Evolutionary conservation across 2,888 invertebrate species (phyloP).

Genomic region (Leptopilina syphax): DNA sequence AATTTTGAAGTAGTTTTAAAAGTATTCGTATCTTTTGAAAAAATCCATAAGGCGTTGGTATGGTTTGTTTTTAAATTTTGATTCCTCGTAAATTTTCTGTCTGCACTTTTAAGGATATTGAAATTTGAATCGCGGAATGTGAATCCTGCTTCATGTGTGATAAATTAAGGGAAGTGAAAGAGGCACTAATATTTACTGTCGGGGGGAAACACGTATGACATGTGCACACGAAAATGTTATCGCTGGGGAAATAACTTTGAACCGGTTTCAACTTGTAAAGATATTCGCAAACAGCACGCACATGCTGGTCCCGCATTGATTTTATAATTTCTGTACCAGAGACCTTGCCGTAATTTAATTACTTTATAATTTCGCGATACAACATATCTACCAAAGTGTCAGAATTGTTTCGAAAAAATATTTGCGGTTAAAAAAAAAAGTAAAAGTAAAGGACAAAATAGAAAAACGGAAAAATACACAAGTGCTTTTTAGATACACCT

Average conservation of each 20-base stretch:
- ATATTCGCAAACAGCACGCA: constrained; percentile 49
- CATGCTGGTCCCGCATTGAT: constrained; percentile 42
- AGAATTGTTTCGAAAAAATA: no score
- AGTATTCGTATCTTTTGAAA: no score
- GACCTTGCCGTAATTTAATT: not conserved
- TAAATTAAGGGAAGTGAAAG: not conserved
- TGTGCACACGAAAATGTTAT: constrained; percentile 51
- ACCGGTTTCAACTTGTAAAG: constrained; percentile 41
- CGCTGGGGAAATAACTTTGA: constrained; percentile 51
- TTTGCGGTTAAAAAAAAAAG: no score
- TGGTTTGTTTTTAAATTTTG: not conserved
- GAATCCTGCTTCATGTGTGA: constrained; percentile 32
- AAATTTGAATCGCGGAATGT: constrained; percentile 38
- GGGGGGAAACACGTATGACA: constrained; percentile 19
- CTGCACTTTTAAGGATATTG: not conserved
- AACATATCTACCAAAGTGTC: not conserved
- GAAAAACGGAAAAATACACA: not conserved
- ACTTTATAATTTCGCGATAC: not conserved
- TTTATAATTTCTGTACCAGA: constrained; percentile 6
- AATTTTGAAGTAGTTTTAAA: no score
- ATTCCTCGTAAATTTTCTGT: not conserved
- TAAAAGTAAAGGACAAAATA: not conserved
- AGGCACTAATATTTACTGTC: constrained; percentile 14
- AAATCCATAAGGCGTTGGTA: no score
- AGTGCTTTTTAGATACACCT: not conserved